Evolutionary conservation across 2,113 vertebrate species (phyloP).

Genomic region (Hippocampus abdominalis): DNA sequence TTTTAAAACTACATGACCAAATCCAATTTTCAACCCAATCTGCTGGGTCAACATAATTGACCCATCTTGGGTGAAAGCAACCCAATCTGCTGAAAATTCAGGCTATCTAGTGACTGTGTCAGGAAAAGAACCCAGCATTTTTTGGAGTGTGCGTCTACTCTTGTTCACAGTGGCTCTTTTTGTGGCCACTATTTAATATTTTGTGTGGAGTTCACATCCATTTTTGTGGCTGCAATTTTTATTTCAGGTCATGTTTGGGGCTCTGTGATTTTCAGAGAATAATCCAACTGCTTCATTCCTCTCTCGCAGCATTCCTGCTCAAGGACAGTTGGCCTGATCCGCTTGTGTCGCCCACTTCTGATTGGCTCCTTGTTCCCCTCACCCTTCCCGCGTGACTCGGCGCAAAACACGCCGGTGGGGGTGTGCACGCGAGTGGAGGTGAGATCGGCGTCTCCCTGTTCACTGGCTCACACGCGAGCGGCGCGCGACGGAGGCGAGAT

Average conservation of each 20-base stretch:
- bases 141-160: background rate
- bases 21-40: no score
- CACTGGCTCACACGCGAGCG: constrained; percentile 65
- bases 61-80: no score
- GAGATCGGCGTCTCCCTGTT: constrained; percentile 61
- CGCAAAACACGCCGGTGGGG: constrained; percentile 61
- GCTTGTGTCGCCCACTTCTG: constrained; percentile 27
- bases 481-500: constrained; percentile 61
- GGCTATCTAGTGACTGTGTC: no score
- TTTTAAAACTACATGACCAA: no score
- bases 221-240: background rate
- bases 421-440: constrained; percentile 65
- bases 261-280: background rate
- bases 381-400: constrained; percentile 53
- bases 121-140: no score
- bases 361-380: constrained; percentile 57
- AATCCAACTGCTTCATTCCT: background rate
- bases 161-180: background rate
- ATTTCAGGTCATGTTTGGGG: background rate
- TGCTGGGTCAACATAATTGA: no score
- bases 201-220: background rate
- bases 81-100: no score
- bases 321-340: background rate
- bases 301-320: background rate
- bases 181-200: background rate